Base-by-base conservation (phyloP, 2,888 invertebrate species). In the Aspidiotus destructor region DNA sequence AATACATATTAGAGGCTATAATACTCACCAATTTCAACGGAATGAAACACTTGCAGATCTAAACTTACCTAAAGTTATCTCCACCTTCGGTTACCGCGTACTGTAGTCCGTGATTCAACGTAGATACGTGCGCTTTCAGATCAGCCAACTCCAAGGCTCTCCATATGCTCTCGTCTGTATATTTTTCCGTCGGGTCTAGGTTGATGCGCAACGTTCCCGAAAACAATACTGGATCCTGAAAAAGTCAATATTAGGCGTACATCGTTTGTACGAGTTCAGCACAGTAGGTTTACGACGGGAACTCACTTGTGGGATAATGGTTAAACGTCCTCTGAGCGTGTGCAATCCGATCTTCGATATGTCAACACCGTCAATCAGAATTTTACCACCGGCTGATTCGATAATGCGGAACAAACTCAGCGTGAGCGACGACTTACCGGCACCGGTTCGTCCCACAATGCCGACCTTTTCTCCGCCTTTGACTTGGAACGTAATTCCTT, bases 11-110 rank as follows among this genome's bases (percentile, higher is more conserved):
- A 28, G 2, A 28, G 5, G 5, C 28, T 28, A 28, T 13, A 16
- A 48, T 28, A 5, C 53, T 15, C 7, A 11, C 15, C 2, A 64
- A 13, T 17, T 11, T 3, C 10, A 9, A 13, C 5, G 28, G 40
- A 10, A 63, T 44, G 13, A 13, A 41, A 41, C 1, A 42, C 41
- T 15, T 7, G 13, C 8, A 40, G 10, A n/a, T 2, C 2, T 7
- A 13, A 15, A 48, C 28, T 52, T 69, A 75, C 76, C 76, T 76
- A 63, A 77, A 73, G 80, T 96, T 97, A 76, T 92, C 92, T 61
- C 96, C 96, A 68, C 94, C 94, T 79, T 97, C 96, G 6, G 87
- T 81, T 67, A 95, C 85, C 78, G 89, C 88, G 77, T 95, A 89
- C 71, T 85, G 82, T 60, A 98, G 81, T 11, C 89, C 89, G 62